Base-by-base conservation (phyloP, 2,797 vertebrate genomes). In the Percopsis omiscomaycus region DNA sequence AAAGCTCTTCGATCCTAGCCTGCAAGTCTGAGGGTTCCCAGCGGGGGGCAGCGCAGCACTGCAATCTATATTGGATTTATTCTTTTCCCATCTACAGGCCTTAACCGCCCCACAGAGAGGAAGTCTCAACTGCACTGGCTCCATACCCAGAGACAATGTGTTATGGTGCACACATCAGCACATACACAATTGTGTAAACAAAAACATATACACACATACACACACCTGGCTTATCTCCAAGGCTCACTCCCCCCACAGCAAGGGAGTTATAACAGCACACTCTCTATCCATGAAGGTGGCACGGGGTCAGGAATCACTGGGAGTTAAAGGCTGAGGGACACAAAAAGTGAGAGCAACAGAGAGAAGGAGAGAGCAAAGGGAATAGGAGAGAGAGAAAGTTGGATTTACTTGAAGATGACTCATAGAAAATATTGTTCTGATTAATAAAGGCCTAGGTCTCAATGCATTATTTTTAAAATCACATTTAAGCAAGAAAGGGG, bases 61-160 rank as follows among this genome's bases (percentile, higher is more conserved):
- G 88, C 91, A 92, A 93, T 93, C 92, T 92, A 89, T 92, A 93
- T 93, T 91, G 91, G 91, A 93, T 93, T 93, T 92, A 91, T 91
- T 92, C 89, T 88, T 89, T 86, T 91, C 86, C 89, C 82, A 87
- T 90, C 88, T 86, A 84, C 84, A 84, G 90, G 88, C 85, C 86
- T 86, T 65, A 66, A 83, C 84, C 83, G 86, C 86, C 92, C 91
- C 84, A 82, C 84, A 47, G 88, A 85, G 89, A 90, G 89, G 87
- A 91, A 90, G 85, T 90, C 83, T 88, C 80, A 76, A 77, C 84
- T 80, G 85, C 84, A 85, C 83, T 81, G 78, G 74, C 72, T 61
- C 77, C 78, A 73, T 78, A 74, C 74, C 76, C 82, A 81, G 82
- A 90, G 86, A 91, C 88, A 88, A 87, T 85, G 84, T 88, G 84